A percentile compares a stretch with the other conserved stretches of the same genome.
phyloP scores from a whole-genome alignment of 2,888 invertebrate genomes.

The Xestia xanthographa region DNA sequence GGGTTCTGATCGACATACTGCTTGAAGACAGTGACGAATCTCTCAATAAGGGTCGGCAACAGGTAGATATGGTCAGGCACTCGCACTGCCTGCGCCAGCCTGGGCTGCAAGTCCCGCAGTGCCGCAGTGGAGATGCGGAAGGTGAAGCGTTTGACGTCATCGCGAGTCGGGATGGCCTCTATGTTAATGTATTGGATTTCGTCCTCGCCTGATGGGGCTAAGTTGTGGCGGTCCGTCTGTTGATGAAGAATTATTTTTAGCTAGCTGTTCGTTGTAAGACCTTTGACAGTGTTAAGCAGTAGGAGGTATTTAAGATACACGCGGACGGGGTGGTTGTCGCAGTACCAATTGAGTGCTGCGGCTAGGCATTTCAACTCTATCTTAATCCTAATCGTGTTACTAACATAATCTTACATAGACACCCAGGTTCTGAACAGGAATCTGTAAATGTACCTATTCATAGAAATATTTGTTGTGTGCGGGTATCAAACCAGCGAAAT shows the following conservation, averaged over 20 bases:
- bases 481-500: not conserved
- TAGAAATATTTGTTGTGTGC: not conserved
- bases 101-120: constrained; percentile 92
- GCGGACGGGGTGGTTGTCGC: not conserved
- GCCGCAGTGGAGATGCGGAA: constrained; percentile 95
- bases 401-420: not conserved
- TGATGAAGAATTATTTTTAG: not conserved
- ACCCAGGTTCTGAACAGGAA: not conserved
- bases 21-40: constrained; percentile 96
- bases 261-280: not conserved
- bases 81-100: constrained; percentile 76
- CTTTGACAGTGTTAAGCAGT: not conserved
- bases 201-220: constrained; percentile 93
- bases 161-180: constrained; percentile 92
- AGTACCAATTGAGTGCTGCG: not conserved
- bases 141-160: constrained; percentile 91
- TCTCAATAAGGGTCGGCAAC: constrained; percentile 94
- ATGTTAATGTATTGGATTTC: constrained; percentile 95
- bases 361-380: not conserved
- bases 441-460: not conserved
- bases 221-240: constrained; percentile 92
- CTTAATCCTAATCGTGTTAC: not conserved
- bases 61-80: constrained; percentile 83
- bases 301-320: not conserved
- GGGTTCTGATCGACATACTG: constrained; percentile 94